Conservation (phyloP, 2,888 invertebrate genomes). For the Tipula lateralis region DNA sequence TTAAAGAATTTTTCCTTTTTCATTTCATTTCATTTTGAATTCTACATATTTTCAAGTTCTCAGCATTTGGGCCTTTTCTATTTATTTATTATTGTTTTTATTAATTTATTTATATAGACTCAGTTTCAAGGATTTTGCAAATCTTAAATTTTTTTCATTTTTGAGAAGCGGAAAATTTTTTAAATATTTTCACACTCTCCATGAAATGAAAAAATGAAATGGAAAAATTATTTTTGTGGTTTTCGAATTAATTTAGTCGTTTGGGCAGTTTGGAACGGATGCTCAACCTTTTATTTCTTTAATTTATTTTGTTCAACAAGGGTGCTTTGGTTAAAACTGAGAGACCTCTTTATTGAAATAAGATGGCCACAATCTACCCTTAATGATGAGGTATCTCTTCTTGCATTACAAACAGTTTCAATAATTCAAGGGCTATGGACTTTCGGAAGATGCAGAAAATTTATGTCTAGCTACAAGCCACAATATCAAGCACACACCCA, state of each 20-base stretch:
- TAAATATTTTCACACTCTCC: not conserved
- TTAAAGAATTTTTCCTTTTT: not conserved
- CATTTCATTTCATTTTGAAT: not conserved
- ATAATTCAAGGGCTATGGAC: too few relatives aligned
- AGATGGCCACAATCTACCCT: too few relatives aligned
- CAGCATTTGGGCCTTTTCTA: not conserved
- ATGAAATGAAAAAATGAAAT: not conserved
- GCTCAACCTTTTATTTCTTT: too few relatives aligned
- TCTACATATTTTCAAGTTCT: slow-evolving; percentile 4
- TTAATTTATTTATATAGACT: not conserved
- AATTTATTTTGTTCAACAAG: too few relatives aligned
- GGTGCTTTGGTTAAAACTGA: too few relatives aligned
- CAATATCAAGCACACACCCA: too few relatives aligned
- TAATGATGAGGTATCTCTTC: too few relatives aligned
- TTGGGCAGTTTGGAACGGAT: too few relatives aligned
- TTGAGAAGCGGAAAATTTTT: not conserved
- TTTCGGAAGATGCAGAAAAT: too few relatives aligned
- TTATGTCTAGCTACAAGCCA: too few relatives aligned
- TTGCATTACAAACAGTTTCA: too few relatives aligned
- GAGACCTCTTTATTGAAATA: too few relatives aligned
- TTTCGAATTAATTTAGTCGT: not conserved
- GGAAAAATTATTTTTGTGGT: not conserved
- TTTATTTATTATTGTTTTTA: not conserved
- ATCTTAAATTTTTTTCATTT: not conserved
- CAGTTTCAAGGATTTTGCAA: not conserved